Conservation (phyloP, 2,888 invertebrate genomes). For the Alloplasta piceator region DNA sequence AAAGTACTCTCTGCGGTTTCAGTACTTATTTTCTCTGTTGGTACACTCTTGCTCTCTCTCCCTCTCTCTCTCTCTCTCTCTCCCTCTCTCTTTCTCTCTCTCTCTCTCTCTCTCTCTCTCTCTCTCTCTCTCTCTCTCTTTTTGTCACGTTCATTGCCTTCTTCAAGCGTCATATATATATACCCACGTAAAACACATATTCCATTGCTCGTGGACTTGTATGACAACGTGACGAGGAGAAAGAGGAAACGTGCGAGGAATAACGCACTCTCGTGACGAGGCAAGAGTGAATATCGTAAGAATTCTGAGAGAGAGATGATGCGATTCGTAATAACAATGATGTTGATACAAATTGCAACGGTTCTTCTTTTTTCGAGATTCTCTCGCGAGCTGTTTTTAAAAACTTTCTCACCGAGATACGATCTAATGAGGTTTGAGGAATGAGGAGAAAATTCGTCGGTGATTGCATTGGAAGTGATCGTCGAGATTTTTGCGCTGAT, state of each 20-base stretch:
- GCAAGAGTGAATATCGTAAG: constrained; percentile 19
- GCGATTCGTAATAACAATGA: constrained; percentile 40
- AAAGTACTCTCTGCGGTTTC: constrained; percentile 36
- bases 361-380: constrained; percentile 27
- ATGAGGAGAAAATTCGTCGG: not conserved
- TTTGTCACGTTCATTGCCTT: constrained; percentile 40
- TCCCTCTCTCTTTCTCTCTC: too few species aligned
- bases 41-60: constrained; percentile 27
- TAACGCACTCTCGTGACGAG: constrained; percentile 28
- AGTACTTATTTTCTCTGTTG: constrained; percentile 47
- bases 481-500: too few species aligned
- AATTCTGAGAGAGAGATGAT: constrained; percentile 24
- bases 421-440: constrained; percentile 29
- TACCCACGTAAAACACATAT: not conserved
- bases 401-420: constrained; percentile 7
- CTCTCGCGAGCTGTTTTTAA: constrained; percentile 14
- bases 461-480: not conserved
- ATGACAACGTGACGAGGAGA: constrained; percentile 38
- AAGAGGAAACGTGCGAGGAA: constrained; percentile 53
- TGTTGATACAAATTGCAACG: constrained; percentile 47
- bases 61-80: constrained; percentile 25
- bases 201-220: constrained; percentile 37
- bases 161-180: not conserved
- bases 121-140: constrained; percentile 27
- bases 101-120: constrained; percentile 14